Conservation (phyloP, 2,888 invertebrate species). For the Ormyrus thymus region DNA sequence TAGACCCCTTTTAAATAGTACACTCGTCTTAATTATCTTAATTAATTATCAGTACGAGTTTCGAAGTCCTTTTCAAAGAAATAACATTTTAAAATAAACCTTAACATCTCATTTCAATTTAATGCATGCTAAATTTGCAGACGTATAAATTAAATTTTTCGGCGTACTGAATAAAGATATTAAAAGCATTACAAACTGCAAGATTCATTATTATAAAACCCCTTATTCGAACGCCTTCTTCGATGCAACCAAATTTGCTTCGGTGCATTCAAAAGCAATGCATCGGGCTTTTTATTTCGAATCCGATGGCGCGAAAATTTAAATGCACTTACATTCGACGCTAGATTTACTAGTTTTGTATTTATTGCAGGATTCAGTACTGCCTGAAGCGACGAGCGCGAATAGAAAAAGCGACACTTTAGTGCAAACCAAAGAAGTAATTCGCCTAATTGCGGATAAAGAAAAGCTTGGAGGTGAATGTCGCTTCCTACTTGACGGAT, state of each 20-base stretch:
- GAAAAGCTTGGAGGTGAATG: conserved; percentile 71
- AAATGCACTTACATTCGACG: conserved; percentile 31
- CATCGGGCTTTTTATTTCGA: not conserved
- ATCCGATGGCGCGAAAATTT: conserved; percentile 18
- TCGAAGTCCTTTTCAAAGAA: too few relatives aligned
- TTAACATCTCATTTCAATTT: too few relatives aligned
- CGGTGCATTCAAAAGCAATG: conserved; percentile 6
- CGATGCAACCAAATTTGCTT: conserved; percentile 47
- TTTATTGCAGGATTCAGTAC: not conserved
- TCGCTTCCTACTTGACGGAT: conserved; percentile 73
- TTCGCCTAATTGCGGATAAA: conserved; percentile 60
- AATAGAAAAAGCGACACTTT: not conserved
- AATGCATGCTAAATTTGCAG: too few relatives aligned
- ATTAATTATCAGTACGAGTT: too few relatives aligned
- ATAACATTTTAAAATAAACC: too few relatives aligned
- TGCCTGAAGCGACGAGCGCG: not conserved
- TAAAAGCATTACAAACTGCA: too few relatives aligned
- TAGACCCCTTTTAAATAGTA: too few relatives aligned
- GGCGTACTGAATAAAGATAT: too few relatives aligned
- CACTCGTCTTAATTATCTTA: too few relatives aligned
- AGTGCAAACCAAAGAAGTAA: not conserved
- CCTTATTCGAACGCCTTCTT: conserved; percentile 30
- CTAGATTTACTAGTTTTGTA: not conserved
- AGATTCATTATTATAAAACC: not conserved
- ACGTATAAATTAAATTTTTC: too few relatives aligned